Evolutionary conservation across 2,888 invertebrate species (phyloP).

Genomic region (Drosophila planitibia): DNA sequence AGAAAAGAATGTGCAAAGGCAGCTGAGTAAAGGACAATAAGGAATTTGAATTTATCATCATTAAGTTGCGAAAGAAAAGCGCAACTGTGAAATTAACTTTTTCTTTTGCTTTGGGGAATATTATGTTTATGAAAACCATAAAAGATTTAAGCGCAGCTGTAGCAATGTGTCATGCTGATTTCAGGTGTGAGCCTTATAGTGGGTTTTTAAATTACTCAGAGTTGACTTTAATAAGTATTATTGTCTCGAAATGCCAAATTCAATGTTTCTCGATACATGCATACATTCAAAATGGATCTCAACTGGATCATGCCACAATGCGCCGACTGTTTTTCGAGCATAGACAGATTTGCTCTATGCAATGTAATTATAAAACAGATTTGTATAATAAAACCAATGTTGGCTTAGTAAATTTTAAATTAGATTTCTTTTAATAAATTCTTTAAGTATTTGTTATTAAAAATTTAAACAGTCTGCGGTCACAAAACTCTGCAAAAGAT

Average conservation of each 20-base stretch:
- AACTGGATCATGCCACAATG: not conserved
- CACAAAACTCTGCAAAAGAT: too few species aligned
- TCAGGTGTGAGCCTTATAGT: not conserved
- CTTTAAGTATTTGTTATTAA: not conserved
- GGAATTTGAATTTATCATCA: constrained; percentile 64
- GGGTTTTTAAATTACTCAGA: not conserved
- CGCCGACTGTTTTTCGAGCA: too few species aligned
- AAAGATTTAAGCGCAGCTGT: constrained; percentile 18
- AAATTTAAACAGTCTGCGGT: not conserved
- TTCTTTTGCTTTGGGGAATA: constrained; percentile 1
- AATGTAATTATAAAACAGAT: too few species aligned
- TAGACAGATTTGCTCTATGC: not conserved
- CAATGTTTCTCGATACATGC: not conserved
- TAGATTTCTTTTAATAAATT: not conserved
- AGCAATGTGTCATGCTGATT: constrained; percentile 1
- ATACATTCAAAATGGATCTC: not conserved
- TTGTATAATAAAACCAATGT: not conserved
- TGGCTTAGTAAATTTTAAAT: not conserved
- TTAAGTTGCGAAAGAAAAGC: constrained; percentile 45
- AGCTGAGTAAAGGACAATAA: constrained; percentile 35
- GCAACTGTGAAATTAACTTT: constrained; percentile 30
- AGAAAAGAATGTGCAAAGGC: not conserved
- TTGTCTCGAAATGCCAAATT: not conserved
- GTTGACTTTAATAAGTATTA: not conserved
- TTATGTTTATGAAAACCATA: constrained; percentile 6